Base-by-base conservation (phyloP, 2,113 vertebrate genomes). In the Climacteris rufus region DNA sequence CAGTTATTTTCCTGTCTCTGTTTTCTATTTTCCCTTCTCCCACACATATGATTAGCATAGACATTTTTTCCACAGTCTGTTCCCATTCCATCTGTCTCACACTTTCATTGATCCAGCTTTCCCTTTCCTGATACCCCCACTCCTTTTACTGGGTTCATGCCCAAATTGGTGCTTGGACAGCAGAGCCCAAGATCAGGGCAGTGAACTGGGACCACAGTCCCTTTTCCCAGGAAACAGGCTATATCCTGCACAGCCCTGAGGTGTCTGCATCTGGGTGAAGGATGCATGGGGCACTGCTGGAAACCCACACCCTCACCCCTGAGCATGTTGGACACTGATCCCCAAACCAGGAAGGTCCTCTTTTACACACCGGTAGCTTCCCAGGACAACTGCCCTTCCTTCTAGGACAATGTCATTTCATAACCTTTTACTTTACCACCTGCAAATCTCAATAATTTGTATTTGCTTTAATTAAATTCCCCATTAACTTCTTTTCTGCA, bases 381-480 rank as follows among this genome's bases (percentile, higher is more conserved):
- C 18, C 2, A 2, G 44, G 39, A 92, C 22, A 66, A 6, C 75
- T 64, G 78, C 47, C 42, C 17, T 79, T 71, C 10, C 17, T 87
- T 86, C 72, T 56, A 54, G 49, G 37, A 42, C 20, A 49, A 10
- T 63, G 81, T 87, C 25, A 61, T 92, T 92, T 69, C 35, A 50
- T 72, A 93, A 86, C 65, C 79, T 96, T 85, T 33, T 23, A 75
- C 76, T 93, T 83, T 65, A 89, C 61, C 49, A 96, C 64, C 90
- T 84, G 47, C 18, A 89, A 85, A 42, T 64, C 49, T 94, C 21
- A 9, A 81, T 83, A 91, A 45, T 93, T 94, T 97, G 39, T 75
- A 82, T 94, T 91, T 52, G 1, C 83, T 83, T 78, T 96, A 93
- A 96, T 98, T 96, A 94, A 74, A 97, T 95, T 97, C 75, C 65